Percentiles rank a stretch among this genome's conserved stretches.
These are phyloP conservation scores for Meriones unguiculatus DNA, from an alignment of 2,113 vertebrate genomes.

Conservation along the genomic window DNA sequence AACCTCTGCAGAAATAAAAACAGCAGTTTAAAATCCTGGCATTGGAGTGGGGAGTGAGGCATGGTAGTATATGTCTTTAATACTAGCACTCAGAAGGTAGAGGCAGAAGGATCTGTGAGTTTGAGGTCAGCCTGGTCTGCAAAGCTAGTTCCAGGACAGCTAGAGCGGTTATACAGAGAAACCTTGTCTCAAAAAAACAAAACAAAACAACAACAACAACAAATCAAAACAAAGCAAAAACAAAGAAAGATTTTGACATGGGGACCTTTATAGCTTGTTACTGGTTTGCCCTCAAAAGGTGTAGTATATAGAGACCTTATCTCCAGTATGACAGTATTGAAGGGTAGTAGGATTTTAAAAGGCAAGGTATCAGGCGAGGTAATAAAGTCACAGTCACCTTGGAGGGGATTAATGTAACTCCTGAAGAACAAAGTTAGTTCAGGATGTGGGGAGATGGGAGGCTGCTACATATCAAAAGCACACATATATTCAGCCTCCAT, in stretches of 20 bases:
- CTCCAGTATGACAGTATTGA: background rate
- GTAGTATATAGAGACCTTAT: background rate
- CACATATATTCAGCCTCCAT: background rate
- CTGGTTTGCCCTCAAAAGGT: background rate
- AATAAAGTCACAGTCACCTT: background rate
- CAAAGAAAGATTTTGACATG: background rate
- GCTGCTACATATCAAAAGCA: background rate
- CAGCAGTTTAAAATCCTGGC: background rate
- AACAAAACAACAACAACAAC: background rate
- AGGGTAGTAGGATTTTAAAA: background rate
- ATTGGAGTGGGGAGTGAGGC: background rate
- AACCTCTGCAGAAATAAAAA: slow-evolving; percentile 69
- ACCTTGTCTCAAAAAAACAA: background rate
- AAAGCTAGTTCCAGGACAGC: background rate
- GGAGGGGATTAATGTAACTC: background rate
- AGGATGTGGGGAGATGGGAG: background rate
- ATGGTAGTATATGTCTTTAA: background rate
- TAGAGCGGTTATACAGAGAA: background rate
- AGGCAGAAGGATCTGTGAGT: background rate
- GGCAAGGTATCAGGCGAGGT: background rate
- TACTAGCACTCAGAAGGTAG: background rate
- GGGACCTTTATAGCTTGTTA: background rate
- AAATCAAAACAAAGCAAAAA: background rate
- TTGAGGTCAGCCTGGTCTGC: background rate
- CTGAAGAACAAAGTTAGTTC: background rate